Evolutionary conservation across 2,888 invertebrate genomes (phyloP).

Genomic region (Electrophaes corylata): DNA sequence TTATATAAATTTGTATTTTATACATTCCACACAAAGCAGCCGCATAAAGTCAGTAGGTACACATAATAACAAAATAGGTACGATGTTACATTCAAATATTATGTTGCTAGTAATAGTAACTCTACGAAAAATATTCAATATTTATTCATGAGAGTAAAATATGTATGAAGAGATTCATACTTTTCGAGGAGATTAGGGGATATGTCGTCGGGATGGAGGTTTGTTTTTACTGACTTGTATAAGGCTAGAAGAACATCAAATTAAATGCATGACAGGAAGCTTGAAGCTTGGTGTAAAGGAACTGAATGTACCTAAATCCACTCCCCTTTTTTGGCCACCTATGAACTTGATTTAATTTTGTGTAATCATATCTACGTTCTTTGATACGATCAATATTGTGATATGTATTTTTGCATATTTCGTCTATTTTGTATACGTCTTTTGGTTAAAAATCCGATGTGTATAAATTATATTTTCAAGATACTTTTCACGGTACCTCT

Average conservation of each 20-base stretch:
- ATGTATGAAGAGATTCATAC: constrained; percentile 59
- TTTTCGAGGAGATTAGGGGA: constrained; percentile 52
- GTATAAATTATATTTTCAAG: no score
- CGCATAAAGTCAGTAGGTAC: background rate
- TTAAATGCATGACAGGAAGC: background rate
- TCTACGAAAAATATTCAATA: constrained; percentile 56
- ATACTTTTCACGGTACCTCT: no score
- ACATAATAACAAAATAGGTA: constrained; percentile 15
- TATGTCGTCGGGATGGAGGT: constrained; percentile 32
- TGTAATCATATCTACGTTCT: no score
- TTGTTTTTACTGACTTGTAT: constrained; percentile 33
- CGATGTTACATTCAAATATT: constrained; percentile 44
- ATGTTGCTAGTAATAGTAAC: constrained; percentile 38
- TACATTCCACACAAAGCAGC: background rate
- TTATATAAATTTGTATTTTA: background rate
- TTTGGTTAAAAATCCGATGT: no score
- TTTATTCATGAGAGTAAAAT: constrained; percentile 69
- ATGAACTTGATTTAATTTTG: no score
- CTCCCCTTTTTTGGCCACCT: no score
- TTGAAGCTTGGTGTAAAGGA: background rate
- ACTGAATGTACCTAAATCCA: no score
- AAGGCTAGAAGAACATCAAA: background rate
- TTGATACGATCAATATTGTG: no score
- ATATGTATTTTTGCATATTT: no score
- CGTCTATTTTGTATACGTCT: no score